These are phyloP conservation scores for Meloidogyne chitwoodi DNA, from an alignment of 1,140 invertebrate species.

Conservation along the genomic window DNA sequence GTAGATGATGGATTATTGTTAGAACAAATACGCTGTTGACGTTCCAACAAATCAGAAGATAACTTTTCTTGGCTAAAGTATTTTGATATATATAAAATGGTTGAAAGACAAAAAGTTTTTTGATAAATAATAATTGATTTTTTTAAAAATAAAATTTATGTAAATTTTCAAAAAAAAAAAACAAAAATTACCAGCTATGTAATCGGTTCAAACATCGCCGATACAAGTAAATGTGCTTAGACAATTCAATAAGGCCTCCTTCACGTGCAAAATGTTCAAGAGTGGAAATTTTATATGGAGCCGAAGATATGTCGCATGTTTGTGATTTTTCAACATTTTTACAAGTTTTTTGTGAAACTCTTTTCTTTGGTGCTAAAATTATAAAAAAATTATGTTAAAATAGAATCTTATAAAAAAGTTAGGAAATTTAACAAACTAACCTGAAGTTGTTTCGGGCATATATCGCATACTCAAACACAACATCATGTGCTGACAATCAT, in stretches of 20 bases:
- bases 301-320: not conserved
- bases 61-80: conserved; percentile 3
- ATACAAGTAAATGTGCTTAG: conserved; percentile 20
- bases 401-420: too few relatives aligned
- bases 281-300: conserved; percentile 12
- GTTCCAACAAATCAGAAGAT: conserved; percentile 6
- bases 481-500: not conserved
- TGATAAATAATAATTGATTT: too few relatives aligned
- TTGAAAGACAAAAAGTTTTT: too few relatives aligned
- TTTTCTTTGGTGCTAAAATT: not conserved
- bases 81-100: not conserved
- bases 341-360: not conserved
- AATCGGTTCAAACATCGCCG: not conserved
- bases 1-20: not conserved
- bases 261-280: conserved; percentile 24
- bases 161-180: too few relatives aligned
- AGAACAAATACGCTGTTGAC: not conserved
- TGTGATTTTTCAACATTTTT: not conserved
- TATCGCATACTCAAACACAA: not conserved
- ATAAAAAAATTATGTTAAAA: too few relatives aligned
- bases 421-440: not conserved
- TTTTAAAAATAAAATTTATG: too few relatives aligned
- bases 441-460: not conserved
- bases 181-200: not conserved
- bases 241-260: conserved; percentile 22